phyloP scores from a whole-genome alignment of 2,888 invertebrate genomes.

The Scaeva pyrastri region DNA sequence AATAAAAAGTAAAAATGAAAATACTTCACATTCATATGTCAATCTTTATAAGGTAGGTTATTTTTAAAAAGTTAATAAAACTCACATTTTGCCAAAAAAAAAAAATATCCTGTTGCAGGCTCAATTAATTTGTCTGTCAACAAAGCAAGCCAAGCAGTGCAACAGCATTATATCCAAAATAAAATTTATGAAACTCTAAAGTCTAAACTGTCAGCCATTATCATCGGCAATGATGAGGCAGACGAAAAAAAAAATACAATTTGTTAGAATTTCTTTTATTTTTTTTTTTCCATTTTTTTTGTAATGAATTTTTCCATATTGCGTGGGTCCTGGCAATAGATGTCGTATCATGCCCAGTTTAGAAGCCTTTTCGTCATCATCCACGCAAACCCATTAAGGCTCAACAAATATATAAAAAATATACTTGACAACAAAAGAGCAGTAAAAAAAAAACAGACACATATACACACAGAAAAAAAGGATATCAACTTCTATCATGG shows the following conservation, averaged over 20 bases:
- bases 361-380: neutral
- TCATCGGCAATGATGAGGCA: slow-evolving; percentile 7
- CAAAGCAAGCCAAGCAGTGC: slow-evolving; percentile 9
- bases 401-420: slow-evolving; percentile 33
- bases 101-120: slow-evolving; percentile 18
- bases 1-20: slow-evolving; percentile 1
- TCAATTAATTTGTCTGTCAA: slow-evolving; percentile 29
- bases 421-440: slow-evolving; percentile 31
- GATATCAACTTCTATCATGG: slow-evolving; percentile 38
- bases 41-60: too few species aligned
- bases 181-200: slow-evolving; percentile 28
- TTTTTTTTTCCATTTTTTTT: too few species aligned
- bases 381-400: slow-evolving; percentile 41
- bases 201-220: slow-evolving; percentile 51
- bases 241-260: slow-evolving; percentile 1
- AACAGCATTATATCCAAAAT: slow-evolving; percentile 11
- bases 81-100: neutral
- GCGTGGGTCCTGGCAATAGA: slow-evolving; percentile 40
- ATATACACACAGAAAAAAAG: slow-evolving; percentile 17
- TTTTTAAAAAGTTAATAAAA: slow-evolving; percentile 16
- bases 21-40: neutral
- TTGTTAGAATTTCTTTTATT: too few species aligned
- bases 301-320: neutral
- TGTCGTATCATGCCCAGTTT: slow-evolving; percentile 40
- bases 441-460: slow-evolving; percentile 25